Percentiles rank a stretch among this genome's conserved stretches.
Evolutionary conservation across 2,113 vertebrate species (phyloP).

Genomic region (Epinephelus fuscoguttatus): DNA sequence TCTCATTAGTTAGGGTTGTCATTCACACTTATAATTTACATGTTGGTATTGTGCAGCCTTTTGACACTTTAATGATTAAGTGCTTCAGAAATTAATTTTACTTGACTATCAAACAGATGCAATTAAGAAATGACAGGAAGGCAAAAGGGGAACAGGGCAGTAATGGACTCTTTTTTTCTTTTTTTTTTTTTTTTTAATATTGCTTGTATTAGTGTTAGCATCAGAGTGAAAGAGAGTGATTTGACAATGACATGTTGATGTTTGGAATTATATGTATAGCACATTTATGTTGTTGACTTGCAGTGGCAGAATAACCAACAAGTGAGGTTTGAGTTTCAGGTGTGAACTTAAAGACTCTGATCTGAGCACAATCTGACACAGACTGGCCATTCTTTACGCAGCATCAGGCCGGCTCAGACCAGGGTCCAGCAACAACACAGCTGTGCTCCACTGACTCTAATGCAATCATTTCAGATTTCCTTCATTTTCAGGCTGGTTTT

Average conservation of each 20-base stretch:
- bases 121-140: slow-evolving; percentile 6
- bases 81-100: slow-evolving; percentile 18
- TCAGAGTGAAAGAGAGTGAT: neutral
- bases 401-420: no score
- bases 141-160: neutral
- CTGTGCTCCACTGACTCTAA: no score
- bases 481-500: no score
- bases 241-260: neutral
- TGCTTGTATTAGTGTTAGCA: neutral
- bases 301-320: neutral
- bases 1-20: slow-evolving; percentile 22
- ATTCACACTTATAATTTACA: slow-evolving; percentile 10
- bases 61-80: slow-evolving; percentile 22
- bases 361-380: no score
- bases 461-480: no score
- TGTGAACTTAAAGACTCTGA: no score
- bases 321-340: neutral
- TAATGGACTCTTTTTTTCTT: neutral
- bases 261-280: neutral
- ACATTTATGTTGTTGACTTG: neutral
- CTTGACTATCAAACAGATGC: slow-evolving; percentile 15
- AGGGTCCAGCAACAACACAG: no score
- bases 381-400: no score
- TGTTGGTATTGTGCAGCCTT: slow-evolving; percentile 10
- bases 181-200: neutral